Evolutionary conservation across 2,888 invertebrate genomes (phyloP).

Genomic region (Tenodera sinensis): DNA sequence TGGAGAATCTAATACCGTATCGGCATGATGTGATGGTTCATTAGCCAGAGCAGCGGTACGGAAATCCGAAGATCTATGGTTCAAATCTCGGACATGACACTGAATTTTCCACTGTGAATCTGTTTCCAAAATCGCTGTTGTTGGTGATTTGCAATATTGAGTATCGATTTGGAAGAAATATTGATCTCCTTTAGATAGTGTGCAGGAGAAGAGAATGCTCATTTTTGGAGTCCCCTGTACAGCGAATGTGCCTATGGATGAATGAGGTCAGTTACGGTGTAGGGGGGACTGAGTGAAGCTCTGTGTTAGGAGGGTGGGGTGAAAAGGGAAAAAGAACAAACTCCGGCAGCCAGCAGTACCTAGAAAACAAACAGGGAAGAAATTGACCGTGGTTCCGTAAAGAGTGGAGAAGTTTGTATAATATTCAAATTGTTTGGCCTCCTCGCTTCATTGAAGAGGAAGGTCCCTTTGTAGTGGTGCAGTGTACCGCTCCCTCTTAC

Average conservation of each 20-base stretch:
- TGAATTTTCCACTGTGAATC: too few species aligned
- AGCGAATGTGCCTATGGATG: background rate
- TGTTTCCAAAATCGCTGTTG: too few species aligned
- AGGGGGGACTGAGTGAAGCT: background rate
- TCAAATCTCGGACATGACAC: too few species aligned
- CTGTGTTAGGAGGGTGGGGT: background rate
- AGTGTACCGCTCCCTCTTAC: background rate
- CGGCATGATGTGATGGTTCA: too few species aligned
- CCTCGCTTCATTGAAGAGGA: slow-evolving; percentile 15
- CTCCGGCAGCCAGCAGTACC: background rate
- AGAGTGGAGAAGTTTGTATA: slow-evolving; percentile 2
- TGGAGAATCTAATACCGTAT: too few species aligned
- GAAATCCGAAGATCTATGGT: too few species aligned
- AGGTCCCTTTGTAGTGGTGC: background rate
- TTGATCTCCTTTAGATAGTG: too few species aligned
- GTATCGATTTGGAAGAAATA: too few species aligned
- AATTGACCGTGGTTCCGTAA: slow-evolving; percentile 22
- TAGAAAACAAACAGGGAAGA: slow-evolving; percentile 22
- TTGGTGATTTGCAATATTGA: too few species aligned
- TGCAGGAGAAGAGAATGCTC: too few species aligned
- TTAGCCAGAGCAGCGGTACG: too few species aligned
- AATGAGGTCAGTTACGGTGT: background rate
- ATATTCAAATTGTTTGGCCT: slow-evolving; percentile 22
- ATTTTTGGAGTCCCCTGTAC: background rate
- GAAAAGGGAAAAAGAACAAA: background rate